Conservation (phyloP, 2,888 invertebrate genomes). For the Archaeoteleia sp. region DNA sequence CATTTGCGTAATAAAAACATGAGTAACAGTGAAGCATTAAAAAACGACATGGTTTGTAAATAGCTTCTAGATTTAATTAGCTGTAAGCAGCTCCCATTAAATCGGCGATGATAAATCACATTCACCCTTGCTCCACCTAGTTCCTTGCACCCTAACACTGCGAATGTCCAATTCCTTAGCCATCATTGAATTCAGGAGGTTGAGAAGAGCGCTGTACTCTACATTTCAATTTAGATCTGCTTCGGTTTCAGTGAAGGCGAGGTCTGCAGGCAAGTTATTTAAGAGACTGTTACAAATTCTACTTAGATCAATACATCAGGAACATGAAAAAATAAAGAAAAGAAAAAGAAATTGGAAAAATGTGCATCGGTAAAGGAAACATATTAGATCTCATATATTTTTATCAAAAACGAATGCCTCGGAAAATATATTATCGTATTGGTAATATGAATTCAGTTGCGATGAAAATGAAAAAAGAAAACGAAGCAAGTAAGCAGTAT, state of each 20-base stretch:
- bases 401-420: background rate
- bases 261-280: background rate
- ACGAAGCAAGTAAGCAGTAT: background rate
- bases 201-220: constrained; percentile 64
- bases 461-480: background rate
- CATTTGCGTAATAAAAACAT: background rate
- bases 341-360: constrained; percentile 1
- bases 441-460: background rate
- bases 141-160: constrained; percentile 40
- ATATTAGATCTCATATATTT: too few relatives aligned
- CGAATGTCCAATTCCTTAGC: constrained; percentile 43
- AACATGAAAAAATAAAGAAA: too few relatives aligned
- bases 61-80: constrained; percentile 73
- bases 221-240: constrained; percentile 71
- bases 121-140: constrained; percentile 61
- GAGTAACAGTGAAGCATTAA: constrained; percentile 25
- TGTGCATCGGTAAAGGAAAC: too few relatives aligned
- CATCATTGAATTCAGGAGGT: constrained; percentile 41
- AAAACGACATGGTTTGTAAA: constrained; percentile 57
- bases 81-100: constrained; percentile 74
- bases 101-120: constrained; percentile 71
- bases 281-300: constrained; percentile 6
- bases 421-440: background rate
- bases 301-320: constrained; percentile 35
- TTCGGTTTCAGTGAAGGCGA: constrained; percentile 51